These are phyloP conservation scores for Sapayoa aenigma DNA, from an alignment of 2,113 vertebrate species.

Conservation along the genomic window DNA sequence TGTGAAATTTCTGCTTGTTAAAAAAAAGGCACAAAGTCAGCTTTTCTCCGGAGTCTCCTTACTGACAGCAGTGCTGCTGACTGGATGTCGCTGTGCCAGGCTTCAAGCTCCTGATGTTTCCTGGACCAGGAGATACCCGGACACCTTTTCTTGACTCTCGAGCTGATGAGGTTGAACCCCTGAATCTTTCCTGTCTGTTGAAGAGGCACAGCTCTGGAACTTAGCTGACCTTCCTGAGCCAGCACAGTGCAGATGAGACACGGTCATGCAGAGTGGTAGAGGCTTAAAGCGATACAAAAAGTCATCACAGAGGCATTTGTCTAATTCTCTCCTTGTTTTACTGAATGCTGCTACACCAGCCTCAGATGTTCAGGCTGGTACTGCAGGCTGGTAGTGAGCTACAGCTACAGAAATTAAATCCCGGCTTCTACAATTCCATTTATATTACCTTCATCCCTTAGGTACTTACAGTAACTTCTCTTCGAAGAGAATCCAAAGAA, in stretches of 20 bases:
- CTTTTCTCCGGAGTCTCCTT: neutral
- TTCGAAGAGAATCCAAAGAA: neutral
- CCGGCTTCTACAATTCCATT: neutral
- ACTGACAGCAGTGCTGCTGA: neutral
- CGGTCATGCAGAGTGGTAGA: neutral
- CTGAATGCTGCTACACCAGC: neutral
- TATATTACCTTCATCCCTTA: neutral
- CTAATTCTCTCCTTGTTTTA: neutral
- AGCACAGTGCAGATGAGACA: neutral
- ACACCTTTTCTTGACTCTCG: neutral
- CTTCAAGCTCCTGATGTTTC: neutral
- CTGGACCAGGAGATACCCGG: neutral
- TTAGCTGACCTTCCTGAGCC: neutral
- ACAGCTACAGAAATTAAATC: neutral
- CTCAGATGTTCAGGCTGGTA: too few relatives aligned
- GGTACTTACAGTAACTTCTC: neutral
- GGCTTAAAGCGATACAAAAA: neutral
- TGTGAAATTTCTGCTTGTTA: neutral
- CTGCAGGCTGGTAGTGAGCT: neutral
- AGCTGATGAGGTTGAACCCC: neutral
- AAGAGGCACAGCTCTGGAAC: neutral
- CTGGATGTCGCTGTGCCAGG: neutral
- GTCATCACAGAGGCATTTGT: neutral
- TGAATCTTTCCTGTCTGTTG: neutral
- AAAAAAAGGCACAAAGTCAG: neutral